Evolutionary conservation across 2,113 vertebrate species (phyloP).

Genomic region (Ammodytes marinus): DNA sequence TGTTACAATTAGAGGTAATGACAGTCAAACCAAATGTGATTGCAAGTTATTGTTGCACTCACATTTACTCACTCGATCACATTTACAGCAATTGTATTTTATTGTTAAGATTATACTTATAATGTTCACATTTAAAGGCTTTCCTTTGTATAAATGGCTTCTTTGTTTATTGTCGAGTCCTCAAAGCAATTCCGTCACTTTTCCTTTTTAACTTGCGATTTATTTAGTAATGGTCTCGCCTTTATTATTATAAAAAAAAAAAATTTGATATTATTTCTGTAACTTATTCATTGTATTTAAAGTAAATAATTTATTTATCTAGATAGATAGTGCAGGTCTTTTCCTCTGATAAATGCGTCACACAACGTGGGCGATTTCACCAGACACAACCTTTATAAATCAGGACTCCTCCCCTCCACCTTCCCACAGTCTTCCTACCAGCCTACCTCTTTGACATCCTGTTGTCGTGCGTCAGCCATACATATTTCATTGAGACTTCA

Average conservation of each 20-base stretch:
- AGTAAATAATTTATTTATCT: background rate
- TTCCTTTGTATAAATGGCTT: no score
- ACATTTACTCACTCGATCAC: no score
- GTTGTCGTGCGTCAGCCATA: slow-evolving; percentile 63
- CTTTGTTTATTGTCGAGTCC: no score
- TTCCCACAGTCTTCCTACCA: slow-evolving; percentile 23
- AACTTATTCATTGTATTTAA: background rate
- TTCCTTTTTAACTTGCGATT: no score
- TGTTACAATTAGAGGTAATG: no score
- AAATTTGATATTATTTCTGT: background rate
- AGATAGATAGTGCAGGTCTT: background rate
- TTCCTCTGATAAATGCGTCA: slow-evolving; percentile 7
- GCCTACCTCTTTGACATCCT: slow-evolving; percentile 66
- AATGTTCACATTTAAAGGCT: no score
- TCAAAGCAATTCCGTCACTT: no score
- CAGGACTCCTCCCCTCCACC: slow-evolving; percentile 38
- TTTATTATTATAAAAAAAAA: background rate
- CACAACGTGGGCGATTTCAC: slow-evolving; percentile 15
- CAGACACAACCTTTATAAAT: slow-evolving; percentile 39
- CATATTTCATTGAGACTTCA: slow-evolving; percentile 71
- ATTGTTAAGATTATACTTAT: no score
- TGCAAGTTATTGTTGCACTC: no score
- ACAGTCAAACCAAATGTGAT: no score
- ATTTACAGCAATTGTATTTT: no score
- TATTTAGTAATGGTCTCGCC: background rate